Conservation (phyloP, 2,888 invertebrate genomes). For the Atethmia centrago region DNA sequence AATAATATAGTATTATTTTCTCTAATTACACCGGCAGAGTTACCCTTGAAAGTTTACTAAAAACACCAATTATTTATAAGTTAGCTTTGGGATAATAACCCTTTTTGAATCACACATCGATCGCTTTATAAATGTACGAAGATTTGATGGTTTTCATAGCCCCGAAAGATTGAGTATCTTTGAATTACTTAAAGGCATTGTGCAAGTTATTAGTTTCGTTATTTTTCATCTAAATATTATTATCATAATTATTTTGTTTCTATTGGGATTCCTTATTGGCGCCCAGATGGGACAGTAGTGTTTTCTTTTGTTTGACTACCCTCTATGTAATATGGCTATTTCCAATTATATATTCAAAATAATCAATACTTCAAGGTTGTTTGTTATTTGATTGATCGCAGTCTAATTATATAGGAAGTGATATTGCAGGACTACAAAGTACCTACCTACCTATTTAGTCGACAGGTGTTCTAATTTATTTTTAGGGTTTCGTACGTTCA, state of each 20-base stretch:
- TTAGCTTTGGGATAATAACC: slow-evolving; percentile 45
- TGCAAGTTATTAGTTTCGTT: slow-evolving; percentile 1
- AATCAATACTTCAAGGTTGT: slow-evolving; percentile 2
- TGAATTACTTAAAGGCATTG: slow-evolving; percentile 28
- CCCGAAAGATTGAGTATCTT: slow-evolving; percentile 4
- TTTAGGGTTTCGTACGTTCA: too few species aligned
- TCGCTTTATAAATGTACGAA: slow-evolving; percentile 43
- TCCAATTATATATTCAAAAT: not conserved
- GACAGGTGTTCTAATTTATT: not conserved
- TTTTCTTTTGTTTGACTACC: not conserved
- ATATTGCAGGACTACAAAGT: not conserved
- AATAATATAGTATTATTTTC: slow-evolving; percentile 39
- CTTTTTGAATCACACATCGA: slow-evolving; percentile 21
- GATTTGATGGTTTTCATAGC: slow-evolving; percentile 24
- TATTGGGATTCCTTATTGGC: slow-evolving; percentile 30
- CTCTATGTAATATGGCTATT: not conserved
- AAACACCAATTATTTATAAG: slow-evolving; percentile 58
- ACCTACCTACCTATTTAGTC: not conserved
- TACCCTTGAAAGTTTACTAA: slow-evolving; percentile 50
- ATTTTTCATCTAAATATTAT: not conserved
- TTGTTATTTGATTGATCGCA: slow-evolving; percentile 2
- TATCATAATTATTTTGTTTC: not conserved
- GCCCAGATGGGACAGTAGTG: slow-evolving; percentile 33
- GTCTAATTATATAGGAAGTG: not conserved
- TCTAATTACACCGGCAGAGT: slow-evolving; percentile 45